Evolutionary conservation across 2,797 vertebrate genomes (phyloP), one percentile per base, ranked within the genome.

Genomic region (Neosalanx taihuensis): DNA sequence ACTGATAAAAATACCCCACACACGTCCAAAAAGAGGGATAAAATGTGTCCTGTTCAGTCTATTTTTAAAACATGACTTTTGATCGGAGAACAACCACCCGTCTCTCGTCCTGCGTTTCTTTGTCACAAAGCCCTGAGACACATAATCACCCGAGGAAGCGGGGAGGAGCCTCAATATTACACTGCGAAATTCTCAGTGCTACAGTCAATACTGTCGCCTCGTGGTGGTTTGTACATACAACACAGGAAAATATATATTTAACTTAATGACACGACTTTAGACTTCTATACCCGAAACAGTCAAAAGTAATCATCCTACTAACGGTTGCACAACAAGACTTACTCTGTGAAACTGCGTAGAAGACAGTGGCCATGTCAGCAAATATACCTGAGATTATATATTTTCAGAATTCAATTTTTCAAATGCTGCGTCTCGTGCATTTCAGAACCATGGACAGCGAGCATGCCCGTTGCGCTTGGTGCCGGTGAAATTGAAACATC

Each of bases 101-200:
- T 65, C 29, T 72, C 18, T 1, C 35, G 26, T 1, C 23, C 67
- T 6, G 1, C 20, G 9, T 76, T 49, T 66, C 26, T 71, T 63
- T 73, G 51, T 64, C 64, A 74, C 72, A 79, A 79, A 79, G 78
- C 64, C 41, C 23, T 13, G 64, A 66, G 26, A 71, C 37, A 71
- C 59, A 6, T 69, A 18, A 37, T 26, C 57, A 62, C n/a, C 17
- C 20, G 15, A 66, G 30, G 70, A 18, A 70, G 61, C 29, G 17
- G 41, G 56, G 71, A 70, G 68, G 33, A 41, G 68, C 35, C 63
- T 70, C 59, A 41, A 67, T 5, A 59, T 70, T 64, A 4, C 41
- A 51, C 37, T 4, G 26, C 67, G 62, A 64, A 71, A 0, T 31
- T 66, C 10, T 18, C 59, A 62, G 60, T 18, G 10, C 57, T 49